Conservation (phyloP, 1,140 invertebrate species). For the Anastrepha obliqua region DNA sequence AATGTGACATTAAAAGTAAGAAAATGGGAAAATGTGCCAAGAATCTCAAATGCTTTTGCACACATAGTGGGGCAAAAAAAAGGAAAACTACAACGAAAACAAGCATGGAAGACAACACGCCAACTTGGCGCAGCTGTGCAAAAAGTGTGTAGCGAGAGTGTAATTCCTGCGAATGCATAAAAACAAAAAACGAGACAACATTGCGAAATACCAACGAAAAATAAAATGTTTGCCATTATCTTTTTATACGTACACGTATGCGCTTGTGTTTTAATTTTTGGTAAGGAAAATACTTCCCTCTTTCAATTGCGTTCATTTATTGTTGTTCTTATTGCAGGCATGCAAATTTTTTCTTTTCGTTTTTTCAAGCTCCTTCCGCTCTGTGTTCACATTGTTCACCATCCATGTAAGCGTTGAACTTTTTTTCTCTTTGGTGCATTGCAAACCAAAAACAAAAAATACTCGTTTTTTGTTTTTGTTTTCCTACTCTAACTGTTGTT, state of each 20-base stretch:
- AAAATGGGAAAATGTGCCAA: slow-evolving; percentile 10
- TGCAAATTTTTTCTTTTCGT: background rate
- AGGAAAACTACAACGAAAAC: background rate
- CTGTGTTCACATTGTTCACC: background rate
- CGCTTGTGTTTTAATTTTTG: background rate
- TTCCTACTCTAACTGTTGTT: too few relatives aligned
- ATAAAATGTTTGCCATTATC: background rate
- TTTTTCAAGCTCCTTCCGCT: background rate
- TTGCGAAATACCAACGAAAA: background rate
- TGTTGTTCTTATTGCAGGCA: background rate
- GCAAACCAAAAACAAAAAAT: too few relatives aligned
- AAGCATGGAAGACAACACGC: background rate
- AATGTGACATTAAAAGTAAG: slow-evolving; percentile 17
- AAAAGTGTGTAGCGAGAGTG: background rate
- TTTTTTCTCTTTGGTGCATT: too few relatives aligned
- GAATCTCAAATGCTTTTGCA: slow-evolving; percentile 21
- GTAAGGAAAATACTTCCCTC: background rate
- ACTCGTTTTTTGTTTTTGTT: too few relatives aligned
- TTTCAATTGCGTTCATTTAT: background rate
- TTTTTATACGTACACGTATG: background rate
- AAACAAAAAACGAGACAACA: background rate
- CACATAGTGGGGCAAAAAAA: background rate
- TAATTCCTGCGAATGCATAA: slow-evolving; percentile 5
- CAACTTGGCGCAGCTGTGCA: background rate
- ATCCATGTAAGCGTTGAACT: background rate